Percentiles rank a stretch among this genome's conserved stretches.
phyloP scores from a whole-genome alignment of 1,140 invertebrate species.

The Panagrolaimus sp. region DNA sequence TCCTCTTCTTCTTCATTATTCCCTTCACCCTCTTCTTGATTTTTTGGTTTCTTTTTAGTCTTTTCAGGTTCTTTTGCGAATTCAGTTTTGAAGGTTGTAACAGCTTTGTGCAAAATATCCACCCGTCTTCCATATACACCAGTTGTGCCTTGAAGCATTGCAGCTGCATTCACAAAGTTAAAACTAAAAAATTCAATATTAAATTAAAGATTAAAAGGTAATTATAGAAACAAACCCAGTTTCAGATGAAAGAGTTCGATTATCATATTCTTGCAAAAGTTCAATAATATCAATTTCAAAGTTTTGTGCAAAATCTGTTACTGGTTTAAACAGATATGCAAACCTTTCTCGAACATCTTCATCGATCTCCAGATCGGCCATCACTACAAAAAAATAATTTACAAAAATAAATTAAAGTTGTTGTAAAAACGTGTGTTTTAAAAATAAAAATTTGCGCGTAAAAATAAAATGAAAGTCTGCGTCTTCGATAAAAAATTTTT shows the following conservation, averaged over 20 bases:
- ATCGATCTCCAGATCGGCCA: conserved; percentile 17
- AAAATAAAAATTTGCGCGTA: no score
- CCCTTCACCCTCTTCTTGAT: not conserved
- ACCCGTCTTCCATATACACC: not conserved
- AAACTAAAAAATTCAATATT: conserved; percentile 7
- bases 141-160: conserved; percentile 8
- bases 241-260: not conserved
- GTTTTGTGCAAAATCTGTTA: not conserved
- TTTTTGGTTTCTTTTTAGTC: not conserved
- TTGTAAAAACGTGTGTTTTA: no score
- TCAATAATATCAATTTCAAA: conserved; percentile 16
- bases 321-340: conserved; percentile 10
- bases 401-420: no score
- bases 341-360: conserved; percentile 6
- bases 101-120: conserved; percentile 12
- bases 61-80: not conserved
- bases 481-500: no score
- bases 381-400: not conserved
- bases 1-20: not conserved
- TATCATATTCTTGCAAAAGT: conserved; percentile 5
- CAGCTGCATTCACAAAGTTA: conserved; percentile 9
- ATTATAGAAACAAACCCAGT: no score
- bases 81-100: not conserved
- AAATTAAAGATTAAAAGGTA: not conserved
- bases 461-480: no score